phyloP scores from a whole-genome alignment of 2,888 invertebrate genomes.

The Drosophila peninsularis region DNA sequence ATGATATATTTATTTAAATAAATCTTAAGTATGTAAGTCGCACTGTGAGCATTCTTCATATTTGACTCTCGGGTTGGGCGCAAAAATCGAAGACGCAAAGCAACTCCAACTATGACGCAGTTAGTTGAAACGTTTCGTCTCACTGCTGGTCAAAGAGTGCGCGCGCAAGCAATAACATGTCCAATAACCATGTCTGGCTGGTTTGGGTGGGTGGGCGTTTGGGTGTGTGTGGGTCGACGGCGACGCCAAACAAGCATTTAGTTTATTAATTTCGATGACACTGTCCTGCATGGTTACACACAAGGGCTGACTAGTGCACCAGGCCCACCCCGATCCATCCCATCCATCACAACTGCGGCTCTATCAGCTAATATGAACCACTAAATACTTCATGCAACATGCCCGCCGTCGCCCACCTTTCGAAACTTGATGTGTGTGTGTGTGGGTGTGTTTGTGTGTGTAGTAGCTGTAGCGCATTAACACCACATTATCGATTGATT shows the following conservation, averaged over 20 bases:
- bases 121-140: slow-evolving; percentile 37
- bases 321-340: slow-evolving; percentile 18
- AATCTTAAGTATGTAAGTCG: not conserved
- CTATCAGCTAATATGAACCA: slow-evolving; percentile 20
- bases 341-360: slow-evolving; percentile 7
- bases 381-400: slow-evolving; percentile 34
- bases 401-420: slow-evolving; percentile 34
- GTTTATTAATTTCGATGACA: slow-evolving; percentile 72
- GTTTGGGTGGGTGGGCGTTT: slow-evolving; percentile 8
- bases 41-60: not conserved
- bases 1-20: slow-evolving; percentile 72
- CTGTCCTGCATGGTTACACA: slow-evolving; percentile 15
- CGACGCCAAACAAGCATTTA: slow-evolving; percentile 75
- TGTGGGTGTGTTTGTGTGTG: slow-evolving; percentile 8
- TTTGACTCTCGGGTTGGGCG: slow-evolving; percentile 16
- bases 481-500: slow-evolving; percentile 83
- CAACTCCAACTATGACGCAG: slow-evolving; percentile 71
- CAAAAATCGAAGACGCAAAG: slow-evolving; percentile 58
- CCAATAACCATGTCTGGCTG: slow-evolving; percentile 70
- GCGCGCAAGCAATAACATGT: slow-evolving; percentile 77
- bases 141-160: slow-evolving; percentile 70
- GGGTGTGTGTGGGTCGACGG: slow-evolving; percentile 24
- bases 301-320: slow-evolving; percentile 30
- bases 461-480: slow-evolving; percentile 65
- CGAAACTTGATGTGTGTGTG: slow-evolving; percentile 28